phyloP scores from a whole-genome alignment of 2,113 vertebrate genomes.

The Tetrao urogallus region DNA sequence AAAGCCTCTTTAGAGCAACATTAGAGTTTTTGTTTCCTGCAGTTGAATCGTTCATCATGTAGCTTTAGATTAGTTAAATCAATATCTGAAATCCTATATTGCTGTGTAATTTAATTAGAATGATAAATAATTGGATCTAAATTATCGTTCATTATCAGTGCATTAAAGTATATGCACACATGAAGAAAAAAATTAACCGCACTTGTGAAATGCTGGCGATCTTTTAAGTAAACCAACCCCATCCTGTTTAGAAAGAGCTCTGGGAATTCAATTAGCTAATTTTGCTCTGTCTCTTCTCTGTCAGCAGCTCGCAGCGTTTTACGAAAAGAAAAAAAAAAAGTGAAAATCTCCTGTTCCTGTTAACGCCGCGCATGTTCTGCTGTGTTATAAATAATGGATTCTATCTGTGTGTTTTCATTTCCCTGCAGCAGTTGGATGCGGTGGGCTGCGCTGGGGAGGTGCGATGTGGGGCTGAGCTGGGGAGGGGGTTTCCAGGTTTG shows the following conservation, averaged over 20 bases:
- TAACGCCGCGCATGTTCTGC: not conserved
- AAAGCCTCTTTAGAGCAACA: not conserved
- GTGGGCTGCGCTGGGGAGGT: not conserved
- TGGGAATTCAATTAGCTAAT: constrained; percentile 31
- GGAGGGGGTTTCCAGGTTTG: not conserved
- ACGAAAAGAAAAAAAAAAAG: not conserved
- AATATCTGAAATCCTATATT: not conserved
- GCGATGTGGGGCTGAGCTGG: not conserved
- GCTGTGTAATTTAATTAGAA: not conserved
- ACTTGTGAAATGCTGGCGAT: not conserved
- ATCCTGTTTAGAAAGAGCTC: not conserved
- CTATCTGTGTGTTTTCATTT: not conserved
- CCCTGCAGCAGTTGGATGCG: not conserved
- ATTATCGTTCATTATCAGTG: not conserved
- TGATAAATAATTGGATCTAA: constrained; percentile 16
- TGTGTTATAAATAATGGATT: not conserved
- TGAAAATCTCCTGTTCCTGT: not conserved
- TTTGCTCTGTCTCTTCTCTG: constrained; percentile 38
- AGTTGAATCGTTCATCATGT: not conserved
- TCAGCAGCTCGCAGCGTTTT: not conserved
- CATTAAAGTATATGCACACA: not conserved
- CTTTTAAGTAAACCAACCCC: not conserved
- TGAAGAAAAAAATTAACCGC: not conserved
- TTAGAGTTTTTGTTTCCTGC: not conserved
- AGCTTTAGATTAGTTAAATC: not conserved